Base-by-base conservation (phyloP, 2,113 vertebrate species). In the Sigmodon hispidus region DNA sequence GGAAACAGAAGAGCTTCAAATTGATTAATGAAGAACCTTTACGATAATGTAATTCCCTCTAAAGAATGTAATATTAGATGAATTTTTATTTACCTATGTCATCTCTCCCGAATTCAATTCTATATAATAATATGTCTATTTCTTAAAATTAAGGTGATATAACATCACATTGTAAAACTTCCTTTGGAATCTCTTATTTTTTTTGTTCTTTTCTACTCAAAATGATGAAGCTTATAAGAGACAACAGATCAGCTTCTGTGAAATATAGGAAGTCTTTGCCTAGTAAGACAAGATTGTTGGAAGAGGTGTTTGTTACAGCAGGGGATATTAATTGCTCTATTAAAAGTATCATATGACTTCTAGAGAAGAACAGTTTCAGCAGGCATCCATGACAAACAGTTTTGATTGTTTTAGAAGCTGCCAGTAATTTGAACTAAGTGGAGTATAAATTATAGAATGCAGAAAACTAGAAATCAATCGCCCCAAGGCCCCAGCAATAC, bases 331-430 rank as follows among this genome's bases (percentile, higher is more conserved):
- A 88, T 95, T 94, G 75, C 70, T 94, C 75, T 96, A 86, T 95
- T 96, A 94, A 96, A 95, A 94, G 83, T 91, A 19, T 67, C 94
- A 59, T 81, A 57, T 77, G 9, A 36, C 88, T 94, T 45, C 34
- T 26, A 96, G 70, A 93, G 93, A 57, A 81, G 36, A 96, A 95
- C 31, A 90, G 36, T 95, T 26, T 94, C 70, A 96, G 76, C 86
- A 95, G 45, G 45, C 61, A 94, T 26, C 59, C 29, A 69, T 61
- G 48, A 95, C 83, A 36, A 94, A 61, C 7, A n/a, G 73, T 89
- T 95, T 94, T 96, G 75, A 95, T 95, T 96, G 87, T 81, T 96
- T 94, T 92, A 94, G 91, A 96, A 95, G 65, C 40, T 89, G 59
- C 65, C 90, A 95, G 81, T 48, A 90, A 40, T 94, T 92, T 50